Conservation (phyloP, 2,113 vertebrate species). For the Cathartes aura region DNA sequence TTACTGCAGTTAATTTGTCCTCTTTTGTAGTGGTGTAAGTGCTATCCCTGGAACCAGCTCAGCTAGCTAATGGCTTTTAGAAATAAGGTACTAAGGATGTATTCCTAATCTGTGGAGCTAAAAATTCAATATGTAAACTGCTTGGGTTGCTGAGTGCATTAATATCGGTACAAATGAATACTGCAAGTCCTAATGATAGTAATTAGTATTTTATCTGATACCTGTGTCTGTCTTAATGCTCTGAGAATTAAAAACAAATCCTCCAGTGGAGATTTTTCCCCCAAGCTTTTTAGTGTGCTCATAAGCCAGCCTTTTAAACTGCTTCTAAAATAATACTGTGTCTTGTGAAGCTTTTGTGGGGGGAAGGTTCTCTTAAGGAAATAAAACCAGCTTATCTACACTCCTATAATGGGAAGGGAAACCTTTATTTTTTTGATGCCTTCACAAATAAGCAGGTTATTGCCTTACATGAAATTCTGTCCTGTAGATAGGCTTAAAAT, state of each 20-base stretch:
- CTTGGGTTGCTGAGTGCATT: conserved; percentile 15
- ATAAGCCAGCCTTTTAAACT: neutral
- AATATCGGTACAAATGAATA: neutral
- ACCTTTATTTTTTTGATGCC: neutral
- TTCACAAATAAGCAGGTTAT: neutral
- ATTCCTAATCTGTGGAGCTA: conserved; percentile 15
- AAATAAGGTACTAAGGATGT: conserved; percentile 5
- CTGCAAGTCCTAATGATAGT: conserved; percentile 16
- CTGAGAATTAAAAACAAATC: conserved; percentile 30
- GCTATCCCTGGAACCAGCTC: conserved; percentile 25
- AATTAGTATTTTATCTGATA: conserved; percentile 41
- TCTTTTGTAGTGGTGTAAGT: neutral
- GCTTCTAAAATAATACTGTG: neutral
- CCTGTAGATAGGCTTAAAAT: neutral
- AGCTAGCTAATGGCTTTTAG: conserved; percentile 46
- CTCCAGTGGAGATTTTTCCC: neutral
- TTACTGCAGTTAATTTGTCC: conserved; percentile 49
- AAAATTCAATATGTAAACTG: conserved; percentile 24
- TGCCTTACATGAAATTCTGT: neutral
- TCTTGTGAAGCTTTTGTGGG: neutral
- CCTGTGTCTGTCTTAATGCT: neutral
- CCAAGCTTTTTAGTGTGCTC: neutral
- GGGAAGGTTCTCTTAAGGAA: neutral
- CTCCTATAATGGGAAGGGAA: neutral
- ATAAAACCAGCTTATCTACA: neutral